phyloP scores from a whole-genome alignment of 2,888 invertebrate species.

The Anorthoa munda region DNA sequence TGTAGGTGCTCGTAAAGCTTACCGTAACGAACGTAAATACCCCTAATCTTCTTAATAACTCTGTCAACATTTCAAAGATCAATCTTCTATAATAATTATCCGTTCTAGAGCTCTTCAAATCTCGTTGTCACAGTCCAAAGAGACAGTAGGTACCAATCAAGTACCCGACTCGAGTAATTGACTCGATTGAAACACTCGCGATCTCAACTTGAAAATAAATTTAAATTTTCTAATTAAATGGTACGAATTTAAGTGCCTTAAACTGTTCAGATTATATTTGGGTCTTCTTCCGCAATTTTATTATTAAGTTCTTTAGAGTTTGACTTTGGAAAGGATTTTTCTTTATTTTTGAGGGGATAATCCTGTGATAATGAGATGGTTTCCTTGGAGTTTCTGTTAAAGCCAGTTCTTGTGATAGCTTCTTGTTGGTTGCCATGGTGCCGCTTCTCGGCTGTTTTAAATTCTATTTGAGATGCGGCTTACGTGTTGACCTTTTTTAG shows the following conservation, averaged over 20 bases:
- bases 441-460: background rate
- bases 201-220: conserved; percentile 56
- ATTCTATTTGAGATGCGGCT: background rate
- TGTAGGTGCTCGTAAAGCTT: background rate
- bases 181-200: conserved; percentile 63
- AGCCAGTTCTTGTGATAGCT: background rate
- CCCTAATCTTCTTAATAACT: conserved; percentile 31
- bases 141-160: conserved; percentile 51
- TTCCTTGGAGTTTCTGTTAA: background rate
- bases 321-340: background rate
- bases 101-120: conserved; percentile 40
- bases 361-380: conserved; percentile 18
- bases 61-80: conserved; percentile 27
- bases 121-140: conserved; percentile 50
- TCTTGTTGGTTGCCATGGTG: conserved; percentile 1
- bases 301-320: conserved; percentile 27
- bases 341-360: background rate
- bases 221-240: conserved; percentile 64
- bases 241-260: conserved; percentile 32
- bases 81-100: conserved; percentile 53
- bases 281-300: conserved; percentile 33
- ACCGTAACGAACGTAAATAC: conserved; percentile 14
- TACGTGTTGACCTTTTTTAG: background rate
- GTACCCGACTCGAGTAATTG: conserved; percentile 57
- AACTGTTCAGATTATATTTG: conserved; percentile 41